Base-by-base conservation (phyloP, 2,888 invertebrate genomes). In the Pristionchus entomophagus region DNA sequence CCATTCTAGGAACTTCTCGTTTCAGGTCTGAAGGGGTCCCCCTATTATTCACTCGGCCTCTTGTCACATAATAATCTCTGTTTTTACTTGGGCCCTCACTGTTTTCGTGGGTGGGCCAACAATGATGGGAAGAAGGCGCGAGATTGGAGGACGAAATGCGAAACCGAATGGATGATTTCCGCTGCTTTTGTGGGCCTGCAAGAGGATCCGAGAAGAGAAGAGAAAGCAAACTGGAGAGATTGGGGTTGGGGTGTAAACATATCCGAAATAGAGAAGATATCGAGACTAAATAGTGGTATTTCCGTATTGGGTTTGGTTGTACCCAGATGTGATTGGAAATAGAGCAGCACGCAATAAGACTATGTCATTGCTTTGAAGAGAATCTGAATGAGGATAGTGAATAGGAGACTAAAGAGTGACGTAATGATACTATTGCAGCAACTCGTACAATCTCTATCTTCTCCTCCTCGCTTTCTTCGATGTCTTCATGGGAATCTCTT, bases 391-490 rank as follows among this genome's bases (percentile, higher is more conserved):
- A n/a, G n/a, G n/a, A n/a, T n/a, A 6, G 45, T 45, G 8, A 45
- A 6, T 45, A 14, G 45, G 45, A 45, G 45, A 45, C 14, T 14
- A 45, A 45, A 45, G 45, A 45, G 45, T 45, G 45, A 14, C 45
- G 14, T 6, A 3, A 17, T 53, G 38, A 45, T 45, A 6, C 45
- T 45, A 86, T 89, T 84, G 22, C 87, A 89, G 91, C 84, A 88
- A 89, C 53, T 89, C 90, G 0, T 88, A 89, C 62, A 90, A 90
- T 78, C 86, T 91, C 35, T 91, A 89, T 85, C 85, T 91, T 32
- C 86, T 89, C 1, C 77, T 90, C 14, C 88, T 91, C 32, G 89
- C 91, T 8, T 85, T 90, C 38, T 89, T 89, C 82, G 91, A 91
- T 85, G 89, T 90, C 35, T 89, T 90, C 86, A 89, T 90, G 84